Conservation (phyloP, 1,140 invertebrate genomes). For the Acromyrmex echinatior region DNA sequence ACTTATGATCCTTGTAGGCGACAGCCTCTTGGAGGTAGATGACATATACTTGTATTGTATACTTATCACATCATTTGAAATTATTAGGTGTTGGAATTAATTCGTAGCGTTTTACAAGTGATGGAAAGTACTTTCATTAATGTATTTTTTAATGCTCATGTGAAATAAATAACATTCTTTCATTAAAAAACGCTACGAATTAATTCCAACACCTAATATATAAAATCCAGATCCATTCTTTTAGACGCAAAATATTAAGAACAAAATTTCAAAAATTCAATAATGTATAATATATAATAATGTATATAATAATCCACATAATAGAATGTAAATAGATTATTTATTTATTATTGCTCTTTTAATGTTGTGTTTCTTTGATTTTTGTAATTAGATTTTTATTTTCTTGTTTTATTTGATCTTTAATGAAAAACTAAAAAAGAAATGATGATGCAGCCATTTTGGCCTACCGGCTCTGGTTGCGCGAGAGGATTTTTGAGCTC, state of each 20-base stretch:
- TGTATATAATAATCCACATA: background rate
- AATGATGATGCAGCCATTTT: constrained; percentile 93
- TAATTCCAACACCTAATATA: no score
- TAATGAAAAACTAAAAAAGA: constrained; percentile 29
- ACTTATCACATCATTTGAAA: background rate
- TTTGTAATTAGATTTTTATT: background rate
- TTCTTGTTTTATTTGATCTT: background rate
- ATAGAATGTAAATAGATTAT: background rate
- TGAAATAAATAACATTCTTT: no score
- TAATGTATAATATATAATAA: background rate
- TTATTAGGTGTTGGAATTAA: no score
- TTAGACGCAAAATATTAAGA: background rate
- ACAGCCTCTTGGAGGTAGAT: constrained; percentile 96
- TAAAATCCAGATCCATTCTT: background rate
- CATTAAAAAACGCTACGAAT: no score
- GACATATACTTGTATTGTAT: background rate
- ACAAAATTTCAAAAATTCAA: background rate
- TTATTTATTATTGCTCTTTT: background rate
- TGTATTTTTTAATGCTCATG: no score
- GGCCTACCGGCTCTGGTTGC: constrained; percentile 99
- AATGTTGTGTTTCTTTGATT: background rate
- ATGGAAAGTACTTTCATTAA: no score
- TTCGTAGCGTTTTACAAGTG: no score
- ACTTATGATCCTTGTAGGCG: constrained; percentile 96
- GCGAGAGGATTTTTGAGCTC: constrained; percentile 98